These are phyloP conservation scores for Pelosia muscerda DNA, from an alignment of 2,888 invertebrate species.

Conservation along the genomic window DNA sequence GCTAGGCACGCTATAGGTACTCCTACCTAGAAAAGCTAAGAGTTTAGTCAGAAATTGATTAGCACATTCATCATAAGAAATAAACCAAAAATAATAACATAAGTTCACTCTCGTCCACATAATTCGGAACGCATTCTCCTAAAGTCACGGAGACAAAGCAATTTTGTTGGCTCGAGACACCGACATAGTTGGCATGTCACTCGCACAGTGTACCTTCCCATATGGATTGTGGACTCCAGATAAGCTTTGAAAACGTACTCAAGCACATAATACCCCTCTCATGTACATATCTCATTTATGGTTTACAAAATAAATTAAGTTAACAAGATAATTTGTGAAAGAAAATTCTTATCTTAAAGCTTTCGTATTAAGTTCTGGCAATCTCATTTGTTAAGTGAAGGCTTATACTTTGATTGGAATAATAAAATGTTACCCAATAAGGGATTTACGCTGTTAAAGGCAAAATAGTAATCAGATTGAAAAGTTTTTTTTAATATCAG, in stretches of 20 bases:
- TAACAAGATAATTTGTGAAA: conserved; percentile 13
- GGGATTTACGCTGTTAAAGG: not conserved
- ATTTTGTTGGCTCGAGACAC: conserved; percentile 72
- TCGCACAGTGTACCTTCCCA: conserved; percentile 63
- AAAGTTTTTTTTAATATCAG: conserved; percentile 11
- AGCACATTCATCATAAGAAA: conserved; percentile 50
- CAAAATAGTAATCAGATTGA: conserved; percentile 3
- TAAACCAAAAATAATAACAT: conserved; percentile 62
- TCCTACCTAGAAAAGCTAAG: not conserved
- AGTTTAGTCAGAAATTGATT: conserved; percentile 16
- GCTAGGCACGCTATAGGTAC: not conserved
- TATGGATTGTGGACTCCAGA: conserved; percentile 64
- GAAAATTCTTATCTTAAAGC: conserved; percentile 10
- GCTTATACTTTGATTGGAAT: conserved; percentile 14
- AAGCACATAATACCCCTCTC: conserved; percentile 28
- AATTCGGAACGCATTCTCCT: conserved; percentile 65
- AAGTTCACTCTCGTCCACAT: conserved; percentile 61
- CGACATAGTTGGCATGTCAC: conserved; percentile 73
- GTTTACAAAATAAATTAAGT: conserved; percentile 20
- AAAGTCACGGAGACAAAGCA: conserved; percentile 73
- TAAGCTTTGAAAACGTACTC: conserved; percentile 62
- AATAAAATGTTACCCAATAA: conserved; percentile 13
- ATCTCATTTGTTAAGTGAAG: conserved; percentile 15
- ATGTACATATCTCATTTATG: conserved; percentile 27
- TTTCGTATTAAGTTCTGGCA: conserved; percentile 15